Evolutionary conservation across 2,888 invertebrate genomes (phyloP).

Genomic region (Phragmatobia fuliginosa): DNA sequence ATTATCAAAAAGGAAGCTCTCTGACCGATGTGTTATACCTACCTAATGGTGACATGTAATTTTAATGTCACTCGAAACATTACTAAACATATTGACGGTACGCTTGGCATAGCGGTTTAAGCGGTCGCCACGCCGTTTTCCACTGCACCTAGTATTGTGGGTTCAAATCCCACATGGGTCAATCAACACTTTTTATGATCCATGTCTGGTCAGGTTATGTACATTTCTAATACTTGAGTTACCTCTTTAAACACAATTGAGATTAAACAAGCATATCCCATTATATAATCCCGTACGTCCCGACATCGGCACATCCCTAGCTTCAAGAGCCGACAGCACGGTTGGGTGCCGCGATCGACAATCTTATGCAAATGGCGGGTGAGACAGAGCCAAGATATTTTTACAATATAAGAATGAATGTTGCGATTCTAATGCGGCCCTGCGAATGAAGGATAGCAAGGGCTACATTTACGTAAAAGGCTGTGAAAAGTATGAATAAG

Average conservation of each 20-base stretch:
- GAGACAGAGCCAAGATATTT: conserved; percentile 51
- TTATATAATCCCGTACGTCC: conserved; percentile 24
- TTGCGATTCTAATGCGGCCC: conserved; percentile 56
- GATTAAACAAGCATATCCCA: conserved; percentile 16
- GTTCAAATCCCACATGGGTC: too few relatives aligned
- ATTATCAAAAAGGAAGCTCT: not conserved
- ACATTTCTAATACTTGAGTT: too few relatives aligned
- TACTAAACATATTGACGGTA: too few relatives aligned
- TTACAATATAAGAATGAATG: conserved; percentile 53
- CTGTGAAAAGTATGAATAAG: conserved; percentile 24
- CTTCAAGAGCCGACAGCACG: conserved; percentile 36
- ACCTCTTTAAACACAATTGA: too few relatives aligned
- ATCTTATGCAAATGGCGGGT: conserved; percentile 58
- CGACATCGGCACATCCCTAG: conserved; percentile 40
- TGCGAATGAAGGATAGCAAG: conserved; percentile 46
- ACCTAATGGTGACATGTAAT: not conserved
- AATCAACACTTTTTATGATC: too few relatives aligned
- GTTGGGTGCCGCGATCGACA: conserved; percentile 47
- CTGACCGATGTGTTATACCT: conserved; percentile 17
- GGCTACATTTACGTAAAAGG: conserved; percentile 46
- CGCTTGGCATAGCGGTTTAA: too few relatives aligned
- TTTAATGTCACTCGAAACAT: not conserved
- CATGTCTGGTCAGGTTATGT: too few relatives aligned
- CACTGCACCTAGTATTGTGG: too few relatives aligned
- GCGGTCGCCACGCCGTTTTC: too few relatives aligned